These are phyloP conservation scores for Rhabdomys dilectus DNA, from an alignment of 2,113 vertebrate species.

Conservation along the genomic window DNA sequence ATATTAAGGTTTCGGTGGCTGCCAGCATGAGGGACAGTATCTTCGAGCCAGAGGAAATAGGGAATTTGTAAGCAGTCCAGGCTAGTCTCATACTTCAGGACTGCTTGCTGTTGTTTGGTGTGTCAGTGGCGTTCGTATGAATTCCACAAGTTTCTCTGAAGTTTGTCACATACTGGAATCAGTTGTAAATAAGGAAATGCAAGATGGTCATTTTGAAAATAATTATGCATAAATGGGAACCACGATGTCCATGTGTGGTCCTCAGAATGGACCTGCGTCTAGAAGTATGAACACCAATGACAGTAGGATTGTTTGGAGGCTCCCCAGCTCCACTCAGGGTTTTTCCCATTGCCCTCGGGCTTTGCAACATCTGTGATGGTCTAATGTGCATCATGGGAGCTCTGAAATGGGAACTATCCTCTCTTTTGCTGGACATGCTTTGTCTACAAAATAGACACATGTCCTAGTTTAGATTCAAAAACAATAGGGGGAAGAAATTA, in stretches of 20 bases:
- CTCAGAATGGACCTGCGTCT: not conserved
- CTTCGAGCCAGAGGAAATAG: not conserved
- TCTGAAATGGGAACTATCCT: not conserved
- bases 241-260: not conserved
- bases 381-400: not conserved
- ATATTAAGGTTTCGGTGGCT: not conserved
- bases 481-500: not conserved
- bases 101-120: not conserved
- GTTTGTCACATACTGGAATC: not conserved
- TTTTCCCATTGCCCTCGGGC: not conserved
- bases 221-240: not conserved
- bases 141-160: slow-evolving; percentile 33
- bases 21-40: not conserved
- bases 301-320: not conserved
- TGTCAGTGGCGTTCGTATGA: not conserved
- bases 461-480: not conserved
- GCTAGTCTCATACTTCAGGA: not conserved
- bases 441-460: not conserved
- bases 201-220: slow-evolving; percentile 18
- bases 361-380: not conserved
- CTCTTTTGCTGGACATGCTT: not conserved
- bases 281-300: not conserved
- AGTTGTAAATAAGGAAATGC: slow-evolving; percentile 34
- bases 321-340: not conserved
- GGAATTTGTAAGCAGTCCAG: not conserved